Evolutionary conservation across 2,113 vertebrate genomes (phyloP), one percentile per base, ranked within the genome.

Genomic region (Psilopogon haemacephalus): DNA sequence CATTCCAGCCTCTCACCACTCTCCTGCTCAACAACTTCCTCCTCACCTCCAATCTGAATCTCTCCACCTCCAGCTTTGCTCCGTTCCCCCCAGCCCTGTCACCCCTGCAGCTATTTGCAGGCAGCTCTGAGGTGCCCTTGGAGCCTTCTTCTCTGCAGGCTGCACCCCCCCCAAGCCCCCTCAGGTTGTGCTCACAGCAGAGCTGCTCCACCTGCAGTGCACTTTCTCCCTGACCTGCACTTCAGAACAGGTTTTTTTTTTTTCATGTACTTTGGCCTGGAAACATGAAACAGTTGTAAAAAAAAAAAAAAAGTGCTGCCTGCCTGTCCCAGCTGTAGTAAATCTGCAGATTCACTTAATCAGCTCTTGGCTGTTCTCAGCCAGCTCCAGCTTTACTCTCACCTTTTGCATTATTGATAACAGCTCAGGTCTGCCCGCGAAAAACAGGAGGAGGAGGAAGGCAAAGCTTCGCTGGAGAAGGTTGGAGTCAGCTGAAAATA

Each of bases 341-440:
- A 56, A 87, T 38, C 80, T 63, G 35, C 84, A 68, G 33, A 52
- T 87, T 75, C 72, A 44, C 58, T 75, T 46, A 9, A 17, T 64
- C 89, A 91, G 71, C 91, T 79, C 60, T 50, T 46, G 75, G 38
- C 46, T 9, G 6, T 28, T n/a, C n/a, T n/a, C n/a, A n/a, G n/a
- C n/a, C 9, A 50, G 58, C 58, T 81, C 67, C 90, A 85, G 91
- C 71, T 92, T 55, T 44, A 28, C 55, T 88, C 32, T 2, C 82
- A 67, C 58, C 76, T 85, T 60, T 77, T 82, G 75, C 82, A 88
- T 94, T 95, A 90, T 95, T 89, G 72, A 95, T 88, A 75, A 90
- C 92, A 94, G 81, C 77, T 87, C 73, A 71, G 82, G 33, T 35
- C 8, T 30, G 33, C 11, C 0, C 24, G 28, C 77, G 56, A 67